phyloP scores from a whole-genome alignment of 1,140 invertebrate genomes.

The Zaprionus inermis region DNA sequence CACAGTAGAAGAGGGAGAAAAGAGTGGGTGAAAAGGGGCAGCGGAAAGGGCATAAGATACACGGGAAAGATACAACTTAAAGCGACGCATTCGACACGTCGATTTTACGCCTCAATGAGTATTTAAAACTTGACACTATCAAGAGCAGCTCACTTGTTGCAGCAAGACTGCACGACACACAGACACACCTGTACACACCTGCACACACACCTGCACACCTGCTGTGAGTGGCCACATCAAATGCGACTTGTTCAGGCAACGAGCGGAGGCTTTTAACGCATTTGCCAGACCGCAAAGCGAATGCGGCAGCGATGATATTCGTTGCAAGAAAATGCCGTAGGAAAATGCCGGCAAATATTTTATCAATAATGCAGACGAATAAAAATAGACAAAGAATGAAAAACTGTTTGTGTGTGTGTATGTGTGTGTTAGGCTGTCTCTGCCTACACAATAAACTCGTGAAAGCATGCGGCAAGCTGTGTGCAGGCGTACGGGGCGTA shows the following conservation, averaged over 20 bases:
- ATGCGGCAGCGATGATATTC: conserved; percentile 60
- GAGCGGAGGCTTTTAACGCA: conserved; percentile 52
- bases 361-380: conserved; percentile 64
- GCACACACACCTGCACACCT: neutral
- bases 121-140: conserved; percentile 19
- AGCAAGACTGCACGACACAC: neutral
- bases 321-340: conserved; percentile 57
- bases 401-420: neutral
- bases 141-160: conserved; percentile 28
- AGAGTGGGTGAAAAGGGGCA: too few species aligned
- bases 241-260: conserved; percentile 24
- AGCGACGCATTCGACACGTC: neutral
- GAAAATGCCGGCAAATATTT: conserved; percentile 67
- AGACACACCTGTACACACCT: neutral
- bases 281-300: conserved; percentile 53
- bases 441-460: conserved; percentile 54
- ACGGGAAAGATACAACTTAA: neutral
- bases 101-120: conserved; percentile 8
- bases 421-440: conserved; percentile 31
- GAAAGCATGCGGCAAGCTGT: conserved; percentile 35
- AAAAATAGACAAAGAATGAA: conserved; percentile 27
- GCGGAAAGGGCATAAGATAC: too few species aligned
- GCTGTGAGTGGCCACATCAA: conserved; percentile 13
- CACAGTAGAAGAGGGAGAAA: neutral
- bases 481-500: conserved; percentile 34